Evolutionary conservation across 1,140 invertebrate species (phyloP).

Genomic region (Drosophila truncata): DNA sequence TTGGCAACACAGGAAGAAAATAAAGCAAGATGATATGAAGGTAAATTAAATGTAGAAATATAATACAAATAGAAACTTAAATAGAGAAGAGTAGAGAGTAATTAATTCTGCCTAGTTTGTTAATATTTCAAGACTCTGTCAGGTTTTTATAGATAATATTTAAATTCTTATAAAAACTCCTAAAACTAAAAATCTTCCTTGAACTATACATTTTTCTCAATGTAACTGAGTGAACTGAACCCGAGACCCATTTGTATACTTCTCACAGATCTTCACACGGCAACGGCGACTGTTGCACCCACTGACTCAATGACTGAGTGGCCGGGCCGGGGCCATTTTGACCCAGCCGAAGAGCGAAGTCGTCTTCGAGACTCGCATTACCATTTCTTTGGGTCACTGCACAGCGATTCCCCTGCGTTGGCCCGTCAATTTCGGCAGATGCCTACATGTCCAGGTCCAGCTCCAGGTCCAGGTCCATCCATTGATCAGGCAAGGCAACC

Average conservation of each 20-base stretch:
- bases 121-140: too few relatives aligned
- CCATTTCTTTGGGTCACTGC: conserved; percentile 83
- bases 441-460: conserved; percentile 68
- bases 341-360: conserved; percentile 42
- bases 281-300: conserved; percentile 65
- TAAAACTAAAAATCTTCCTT: background rate
- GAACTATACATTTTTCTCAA: background rate
- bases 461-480: conserved; percentile 48
- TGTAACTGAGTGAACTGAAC: conserved; percentile 46
- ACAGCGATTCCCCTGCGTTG: conserved; percentile 30
- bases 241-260: conserved; percentile 82
- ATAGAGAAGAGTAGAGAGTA: background rate
- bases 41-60: background rate
- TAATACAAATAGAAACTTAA: background rate
- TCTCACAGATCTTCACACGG: conserved; percentile 84
- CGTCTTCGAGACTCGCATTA: conserved; percentile 64
- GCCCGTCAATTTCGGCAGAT: conserved; percentile 69
- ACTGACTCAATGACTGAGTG: conserved; percentile 83
- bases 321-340: conserved; percentile 50
- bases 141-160: background rate
- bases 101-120: background rate
- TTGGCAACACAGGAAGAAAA: conserved; percentile 18
- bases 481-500: conserved; percentile 64
- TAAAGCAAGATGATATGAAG: too few relatives aligned
- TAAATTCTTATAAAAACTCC: too few relatives aligned